Conservation (phyloP, 2,113 vertebrate genomes). For the Asarcornis scutulata region DNA sequence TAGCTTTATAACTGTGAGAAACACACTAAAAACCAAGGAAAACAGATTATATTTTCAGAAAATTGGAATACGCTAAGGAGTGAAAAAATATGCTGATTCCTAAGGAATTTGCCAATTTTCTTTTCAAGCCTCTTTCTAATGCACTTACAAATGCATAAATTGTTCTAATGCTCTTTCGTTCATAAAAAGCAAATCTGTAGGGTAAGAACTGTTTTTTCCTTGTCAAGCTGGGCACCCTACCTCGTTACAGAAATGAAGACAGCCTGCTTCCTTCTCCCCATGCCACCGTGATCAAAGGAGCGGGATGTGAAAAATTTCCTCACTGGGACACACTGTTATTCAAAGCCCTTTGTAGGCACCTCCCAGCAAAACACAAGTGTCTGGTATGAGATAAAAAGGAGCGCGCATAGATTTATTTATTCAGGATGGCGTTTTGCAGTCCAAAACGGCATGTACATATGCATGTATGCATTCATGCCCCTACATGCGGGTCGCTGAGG, state of each 20-base stretch:
- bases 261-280: constrained; percentile 17
- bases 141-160: constrained; percentile 19
- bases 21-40: not conserved
- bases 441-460: not conserved
- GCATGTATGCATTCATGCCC: not conserved
- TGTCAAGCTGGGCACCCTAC: constrained; percentile 32
- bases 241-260: constrained; percentile 27
- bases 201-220: constrained; percentile 38
- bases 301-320: not conserved
- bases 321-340: not conserved
- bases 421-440: not conserved
- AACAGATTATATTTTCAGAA: not conserved
- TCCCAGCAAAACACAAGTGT: constrained; percentile 1
- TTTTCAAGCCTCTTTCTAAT: constrained; percentile 10
- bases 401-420: not conserved
- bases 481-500: not conserved
- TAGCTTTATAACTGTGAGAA: not conserved
- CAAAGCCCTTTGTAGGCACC: constrained; percentile 19
- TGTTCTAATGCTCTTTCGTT: not conserved
- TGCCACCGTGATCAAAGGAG: constrained; percentile 22
- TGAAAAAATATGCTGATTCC: not conserved
- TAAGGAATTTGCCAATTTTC: not conserved
- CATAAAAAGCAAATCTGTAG: constrained; percentile 35
- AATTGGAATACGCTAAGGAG: not conserved
- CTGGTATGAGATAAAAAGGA: not conserved